Conservation (phyloP, 2,113 vertebrate genomes). For the Passer montanus region DNA sequence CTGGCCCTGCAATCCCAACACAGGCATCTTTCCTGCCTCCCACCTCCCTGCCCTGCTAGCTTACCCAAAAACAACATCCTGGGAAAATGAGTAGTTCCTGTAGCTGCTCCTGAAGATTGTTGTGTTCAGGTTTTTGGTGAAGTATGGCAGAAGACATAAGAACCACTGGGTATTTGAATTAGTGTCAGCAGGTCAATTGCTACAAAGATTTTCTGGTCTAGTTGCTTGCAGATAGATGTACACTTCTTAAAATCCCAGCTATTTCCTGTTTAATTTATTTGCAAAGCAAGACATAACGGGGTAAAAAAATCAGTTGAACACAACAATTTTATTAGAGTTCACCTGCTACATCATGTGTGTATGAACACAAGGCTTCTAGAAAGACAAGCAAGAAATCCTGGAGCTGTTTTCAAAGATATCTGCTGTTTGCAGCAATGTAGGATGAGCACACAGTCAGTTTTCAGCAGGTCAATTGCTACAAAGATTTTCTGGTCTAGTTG, state of each 20-base stretch:
- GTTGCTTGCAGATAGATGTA: neutral
- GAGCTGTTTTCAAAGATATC: neutral
- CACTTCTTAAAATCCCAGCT: neutral
- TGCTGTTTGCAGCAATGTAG: neutral
- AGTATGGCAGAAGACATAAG: neutral
- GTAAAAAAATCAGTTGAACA: constrained; percentile 21
- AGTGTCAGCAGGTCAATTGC: constrained; percentile 28
- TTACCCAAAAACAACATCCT: neutral
- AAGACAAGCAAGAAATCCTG: neutral
- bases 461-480: constrained; percentile 34
- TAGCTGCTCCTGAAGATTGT: neutral
- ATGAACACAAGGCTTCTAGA: neutral
- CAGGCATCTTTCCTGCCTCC: neutral
- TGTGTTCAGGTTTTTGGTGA: neutral
- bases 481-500: constrained; percentile 44
- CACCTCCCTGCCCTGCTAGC: neutral
- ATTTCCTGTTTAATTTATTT: constrained; percentile 43
- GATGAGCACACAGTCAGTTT: neutral
- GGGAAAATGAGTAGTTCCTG: neutral
- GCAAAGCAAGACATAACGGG: neutral
- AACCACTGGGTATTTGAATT: constrained; percentile 25
- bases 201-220: constrained; percentile 44
- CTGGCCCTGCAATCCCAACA: neutral
- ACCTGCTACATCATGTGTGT: neutral
- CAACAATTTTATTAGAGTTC: neutral